phyloP scores from a whole-genome alignment of 2,797 vertebrate genomes.

The Cygnus olor region DNA sequence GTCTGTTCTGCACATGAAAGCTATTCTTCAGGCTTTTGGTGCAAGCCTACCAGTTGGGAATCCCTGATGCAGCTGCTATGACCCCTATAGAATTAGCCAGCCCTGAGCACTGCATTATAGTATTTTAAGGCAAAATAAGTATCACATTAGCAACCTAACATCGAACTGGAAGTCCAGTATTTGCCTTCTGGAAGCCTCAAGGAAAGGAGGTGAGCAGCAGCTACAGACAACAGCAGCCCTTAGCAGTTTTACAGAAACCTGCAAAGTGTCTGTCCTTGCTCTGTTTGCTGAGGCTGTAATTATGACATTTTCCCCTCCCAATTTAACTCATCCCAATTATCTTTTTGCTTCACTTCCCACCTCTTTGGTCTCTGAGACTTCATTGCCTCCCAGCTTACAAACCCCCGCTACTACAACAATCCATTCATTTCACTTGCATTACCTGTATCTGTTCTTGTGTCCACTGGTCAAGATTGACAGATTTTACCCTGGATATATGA shows the following conservation, averaged over 20 bases:
- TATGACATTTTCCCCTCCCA: neutral
- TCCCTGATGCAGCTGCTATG: neutral
- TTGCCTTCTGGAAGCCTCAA: neutral
- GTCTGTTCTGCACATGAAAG: neutral
- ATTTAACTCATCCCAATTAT: too few relatives aligned
- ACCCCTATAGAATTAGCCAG: neutral
- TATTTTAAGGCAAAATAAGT: neutral
- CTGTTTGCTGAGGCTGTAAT: neutral
- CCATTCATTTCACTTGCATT: fast-evolving
- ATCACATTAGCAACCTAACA: neutral
- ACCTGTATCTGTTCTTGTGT: conserved; percentile 99
- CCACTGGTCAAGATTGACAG: conserved; percentile 98
- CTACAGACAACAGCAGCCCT: neutral
- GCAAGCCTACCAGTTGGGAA: neutral
- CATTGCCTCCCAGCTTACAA: fast-evolving
- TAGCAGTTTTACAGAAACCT: neutral
- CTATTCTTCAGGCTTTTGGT: neutral
- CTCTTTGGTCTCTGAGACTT: neutral
- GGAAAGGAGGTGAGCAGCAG: neutral
- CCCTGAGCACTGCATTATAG: neutral
- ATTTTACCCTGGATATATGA: conserved; percentile 98
- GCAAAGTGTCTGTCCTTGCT: neutral
- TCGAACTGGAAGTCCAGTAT: neutral
- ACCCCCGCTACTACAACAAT: neutral
- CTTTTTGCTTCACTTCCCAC: neutral